Conservation (phyloP, 2,113 vertebrate genomes). For the Porphyrio hochstetteri region DNA sequence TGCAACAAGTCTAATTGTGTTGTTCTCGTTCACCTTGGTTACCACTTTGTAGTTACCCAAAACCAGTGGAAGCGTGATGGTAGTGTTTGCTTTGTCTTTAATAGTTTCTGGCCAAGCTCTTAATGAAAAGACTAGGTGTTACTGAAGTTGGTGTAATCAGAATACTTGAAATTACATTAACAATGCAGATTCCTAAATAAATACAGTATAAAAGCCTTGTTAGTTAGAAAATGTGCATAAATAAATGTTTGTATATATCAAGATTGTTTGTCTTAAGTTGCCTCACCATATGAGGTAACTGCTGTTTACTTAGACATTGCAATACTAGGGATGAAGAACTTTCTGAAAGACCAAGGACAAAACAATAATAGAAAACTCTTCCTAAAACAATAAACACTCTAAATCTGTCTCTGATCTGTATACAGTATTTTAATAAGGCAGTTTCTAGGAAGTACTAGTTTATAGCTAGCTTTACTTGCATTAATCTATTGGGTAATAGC, state of each 20-base stretch:
- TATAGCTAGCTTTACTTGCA: neutral
- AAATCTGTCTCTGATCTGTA: neutral
- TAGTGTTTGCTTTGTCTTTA: neutral
- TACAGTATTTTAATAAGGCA: neutral
- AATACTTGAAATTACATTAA: neutral
- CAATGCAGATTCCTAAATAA: neutral
- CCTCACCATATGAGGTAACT: neutral
- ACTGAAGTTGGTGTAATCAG: neutral
- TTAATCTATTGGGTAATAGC: neutral
- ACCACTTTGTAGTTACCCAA: neutral
- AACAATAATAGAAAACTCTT: neutral
- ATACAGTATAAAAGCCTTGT: neutral
- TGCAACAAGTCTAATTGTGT: neutral
- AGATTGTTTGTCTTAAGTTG: constrained; percentile 27
- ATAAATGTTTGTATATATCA: neutral
- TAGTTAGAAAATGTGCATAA: neutral
- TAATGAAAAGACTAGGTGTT: neutral
- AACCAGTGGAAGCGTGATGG: neutral
- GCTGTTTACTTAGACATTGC: constrained; percentile 28
- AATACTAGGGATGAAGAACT: neutral
- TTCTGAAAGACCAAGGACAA: constrained; percentile 21
- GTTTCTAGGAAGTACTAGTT: neutral
- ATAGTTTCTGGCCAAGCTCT: neutral
- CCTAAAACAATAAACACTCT: neutral
- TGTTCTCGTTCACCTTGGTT: neutral